Conservation (phyloP, 2,888 invertebrate genomes). For the Patella depressa region DNA sequence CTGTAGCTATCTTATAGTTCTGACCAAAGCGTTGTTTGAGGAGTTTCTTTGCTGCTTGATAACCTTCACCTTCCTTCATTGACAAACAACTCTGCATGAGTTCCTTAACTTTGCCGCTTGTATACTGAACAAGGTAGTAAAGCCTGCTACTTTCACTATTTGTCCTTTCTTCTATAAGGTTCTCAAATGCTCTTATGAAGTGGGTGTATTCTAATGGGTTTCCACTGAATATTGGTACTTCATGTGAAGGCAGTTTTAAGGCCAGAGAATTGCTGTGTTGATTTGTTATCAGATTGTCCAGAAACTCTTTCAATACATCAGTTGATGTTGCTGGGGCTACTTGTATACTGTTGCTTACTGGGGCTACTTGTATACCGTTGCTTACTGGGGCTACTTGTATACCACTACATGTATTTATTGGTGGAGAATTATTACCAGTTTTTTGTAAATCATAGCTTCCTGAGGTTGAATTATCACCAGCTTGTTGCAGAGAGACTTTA, state of each 20-base stretch:
- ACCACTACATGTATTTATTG: too few species aligned
- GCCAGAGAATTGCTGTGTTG: background rate
- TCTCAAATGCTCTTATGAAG: conserved; percentile 9
- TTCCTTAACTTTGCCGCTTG: background rate
- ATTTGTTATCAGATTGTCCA: background rate
- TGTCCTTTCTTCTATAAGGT: background rate
- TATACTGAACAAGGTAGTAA: background rate
- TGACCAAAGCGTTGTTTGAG: background rate
- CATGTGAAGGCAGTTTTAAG: background rate
- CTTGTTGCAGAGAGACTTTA: too few species aligned
- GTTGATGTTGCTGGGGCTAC: too few species aligned
- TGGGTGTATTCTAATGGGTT: background rate
- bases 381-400: too few species aligned
- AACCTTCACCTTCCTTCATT: background rate
- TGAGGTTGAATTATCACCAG: too few species aligned
- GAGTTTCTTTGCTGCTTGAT: background rate
- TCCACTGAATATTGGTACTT: background rate
- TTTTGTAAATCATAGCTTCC: too few species aligned
- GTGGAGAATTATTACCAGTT: too few species aligned
- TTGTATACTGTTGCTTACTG: too few species aligned
- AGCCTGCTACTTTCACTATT: background rate
- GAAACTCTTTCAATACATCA: background rate
- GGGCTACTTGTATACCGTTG: too few species aligned
- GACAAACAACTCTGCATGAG: background rate
- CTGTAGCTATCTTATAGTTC: background rate